phyloP scores from a whole-genome alignment of 30 jellyfish, hydroid and myxozoan species.

The Rhopilema esculentum region DNA sequence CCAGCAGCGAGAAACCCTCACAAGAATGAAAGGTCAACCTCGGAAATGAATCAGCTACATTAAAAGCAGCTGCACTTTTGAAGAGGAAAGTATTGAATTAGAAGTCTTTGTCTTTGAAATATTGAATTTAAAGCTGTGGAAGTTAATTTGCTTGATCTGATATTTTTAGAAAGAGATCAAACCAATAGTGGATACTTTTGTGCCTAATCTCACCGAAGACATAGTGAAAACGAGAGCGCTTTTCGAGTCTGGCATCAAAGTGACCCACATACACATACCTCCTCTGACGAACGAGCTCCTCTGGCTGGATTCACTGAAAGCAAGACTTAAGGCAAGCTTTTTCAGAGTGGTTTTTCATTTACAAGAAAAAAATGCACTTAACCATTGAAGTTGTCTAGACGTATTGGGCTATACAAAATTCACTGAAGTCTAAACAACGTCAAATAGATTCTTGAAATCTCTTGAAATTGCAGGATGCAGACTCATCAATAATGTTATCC shows the following conservation, averaged over 20 bases:
- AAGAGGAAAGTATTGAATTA: not conserved
- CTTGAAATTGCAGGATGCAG: too few relatives aligned
- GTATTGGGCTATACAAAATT: too few relatives aligned
- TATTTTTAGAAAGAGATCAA: slow-evolving; percentile 59
- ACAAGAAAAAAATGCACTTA: too few relatives aligned
- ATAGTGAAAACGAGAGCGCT: slow-evolving; percentile 46
- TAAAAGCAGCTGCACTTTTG: too few relatives aligned
- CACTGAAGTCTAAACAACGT: too few relatives aligned
- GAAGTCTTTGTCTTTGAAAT: not conserved
- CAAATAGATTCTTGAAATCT: too few relatives aligned
- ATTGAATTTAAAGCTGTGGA: not conserved
- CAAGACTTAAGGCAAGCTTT: slow-evolving; percentile 68
- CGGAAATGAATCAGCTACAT: too few relatives aligned
- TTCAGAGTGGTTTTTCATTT: not conserved
- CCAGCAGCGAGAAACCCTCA: too few relatives aligned
- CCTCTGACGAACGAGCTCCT: slow-evolving; percentile 80
- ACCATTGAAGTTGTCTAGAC: too few relatives aligned
- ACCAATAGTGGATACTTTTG: slow-evolving; percentile 50
- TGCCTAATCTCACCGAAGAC: slow-evolving; percentile 58
- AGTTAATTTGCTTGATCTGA: not conserved
- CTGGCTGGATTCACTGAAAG: slow-evolving; percentile 82
- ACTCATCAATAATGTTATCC: too few relatives aligned
- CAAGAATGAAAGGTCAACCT: too few relatives aligned
- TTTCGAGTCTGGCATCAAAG: slow-evolving; percentile 55
- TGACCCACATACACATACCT: slow-evolving; percentile 72